Percentiles rank a stretch among this genome's conserved stretches.
These are phyloP conservation scores for Chirona hameri DNA, from an alignment of 2,888 invertebrate genomes.

Conservation along the genomic window DNA sequence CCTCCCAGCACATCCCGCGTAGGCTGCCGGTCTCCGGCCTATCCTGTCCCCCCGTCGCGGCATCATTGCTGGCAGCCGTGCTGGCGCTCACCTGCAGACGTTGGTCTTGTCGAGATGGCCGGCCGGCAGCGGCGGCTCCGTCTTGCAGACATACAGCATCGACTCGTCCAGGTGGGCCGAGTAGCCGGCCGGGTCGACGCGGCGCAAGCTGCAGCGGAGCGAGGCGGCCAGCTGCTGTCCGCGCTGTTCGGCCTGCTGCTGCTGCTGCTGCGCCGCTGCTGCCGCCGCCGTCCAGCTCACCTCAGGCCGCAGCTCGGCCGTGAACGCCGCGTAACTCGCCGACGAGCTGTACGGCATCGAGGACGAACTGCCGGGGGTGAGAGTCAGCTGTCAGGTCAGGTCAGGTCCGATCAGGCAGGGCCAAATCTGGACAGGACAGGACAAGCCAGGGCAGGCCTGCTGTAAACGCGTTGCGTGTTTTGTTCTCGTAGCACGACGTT, in stretches of 20 bases:
- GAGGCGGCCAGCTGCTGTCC: conserved; percentile 32
- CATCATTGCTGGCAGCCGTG: no score
- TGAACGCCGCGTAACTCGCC: conserved; percentile 77
- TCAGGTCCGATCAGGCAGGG: no score
- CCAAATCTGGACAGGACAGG: no score
- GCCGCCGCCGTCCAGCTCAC: conserved; percentile 47
- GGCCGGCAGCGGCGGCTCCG: conserved; percentile 3
- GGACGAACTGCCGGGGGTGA: neutral
- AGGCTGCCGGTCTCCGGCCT: no score
- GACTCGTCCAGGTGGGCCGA: conserved; percentile 32
- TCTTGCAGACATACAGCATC: conserved; percentile 48
- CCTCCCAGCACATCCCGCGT: no score
- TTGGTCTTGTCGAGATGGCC: conserved; percentile 22
- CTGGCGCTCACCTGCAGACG: conserved; percentile 32
- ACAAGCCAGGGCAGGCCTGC: no score
- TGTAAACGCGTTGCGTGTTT: no score
- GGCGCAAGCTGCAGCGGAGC: neutral
- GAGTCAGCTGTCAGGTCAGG: no score
- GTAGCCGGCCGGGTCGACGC: conserved; percentile 27
- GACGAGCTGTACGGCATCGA: conserved; percentile 51
- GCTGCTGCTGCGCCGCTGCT: no score
- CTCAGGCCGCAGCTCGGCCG: conserved; percentile 72
- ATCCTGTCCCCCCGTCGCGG: neutral
- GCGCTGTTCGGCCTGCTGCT: conserved; percentile 49
- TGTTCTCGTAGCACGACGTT: no score